A percentile compares a stretch with the other conserved stretches of the same genome.
phyloP scores from a whole-genome alignment of 2,113 vertebrate species.

The Eulemur macaco region DNA sequence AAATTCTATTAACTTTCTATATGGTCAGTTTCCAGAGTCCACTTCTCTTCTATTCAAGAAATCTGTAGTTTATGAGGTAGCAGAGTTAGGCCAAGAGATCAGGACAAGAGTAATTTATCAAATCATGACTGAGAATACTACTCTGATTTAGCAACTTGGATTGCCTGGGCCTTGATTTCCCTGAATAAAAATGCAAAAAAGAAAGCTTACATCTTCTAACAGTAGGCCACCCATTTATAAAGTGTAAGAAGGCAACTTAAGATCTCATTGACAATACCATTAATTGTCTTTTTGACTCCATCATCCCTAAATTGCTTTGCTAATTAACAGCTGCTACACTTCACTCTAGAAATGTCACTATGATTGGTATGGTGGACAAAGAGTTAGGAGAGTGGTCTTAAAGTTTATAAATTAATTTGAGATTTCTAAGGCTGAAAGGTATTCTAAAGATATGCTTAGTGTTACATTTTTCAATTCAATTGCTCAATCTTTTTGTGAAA shows the following conservation, averaged over 20 bases:
- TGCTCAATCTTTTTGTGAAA: slow-evolving; percentile 60
- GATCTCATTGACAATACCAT: background rate
- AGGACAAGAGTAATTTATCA: background rate
- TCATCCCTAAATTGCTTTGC: slow-evolving; percentile 25
- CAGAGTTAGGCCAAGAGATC: background rate
- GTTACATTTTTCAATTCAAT: slow-evolving; percentile 74
- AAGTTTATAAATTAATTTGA: slow-evolving; percentile 65
- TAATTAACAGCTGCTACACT: slow-evolving; percentile 40
- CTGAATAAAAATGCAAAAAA: background rate
- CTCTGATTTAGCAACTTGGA: background rate
- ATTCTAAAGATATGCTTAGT: slow-evolving; percentile 42
- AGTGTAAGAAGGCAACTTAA: background rate
- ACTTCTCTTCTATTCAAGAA: background rate
- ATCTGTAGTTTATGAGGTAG: background rate
- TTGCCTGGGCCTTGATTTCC: background rate
- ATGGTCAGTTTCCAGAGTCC: background rate
- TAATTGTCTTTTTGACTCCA: slow-evolving; percentile 13
- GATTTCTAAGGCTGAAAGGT: slow-evolving; percentile 61
- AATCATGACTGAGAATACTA: background rate
- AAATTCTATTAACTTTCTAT: background rate
- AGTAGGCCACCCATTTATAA: background rate
- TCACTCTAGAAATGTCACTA: slow-evolving; percentile 12
- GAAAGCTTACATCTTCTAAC: background rate
- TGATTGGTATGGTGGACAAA: slow-evolving; percentile 3
- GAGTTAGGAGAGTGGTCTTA: slow-evolving; percentile 22